Percentiles rank a stretch among this genome's conserved stretches.
phyloP scores from a whole-genome alignment of 30 jellyfish, hydroid and myxozoan genomes.

The Phacellophora camtschatica region DNA sequence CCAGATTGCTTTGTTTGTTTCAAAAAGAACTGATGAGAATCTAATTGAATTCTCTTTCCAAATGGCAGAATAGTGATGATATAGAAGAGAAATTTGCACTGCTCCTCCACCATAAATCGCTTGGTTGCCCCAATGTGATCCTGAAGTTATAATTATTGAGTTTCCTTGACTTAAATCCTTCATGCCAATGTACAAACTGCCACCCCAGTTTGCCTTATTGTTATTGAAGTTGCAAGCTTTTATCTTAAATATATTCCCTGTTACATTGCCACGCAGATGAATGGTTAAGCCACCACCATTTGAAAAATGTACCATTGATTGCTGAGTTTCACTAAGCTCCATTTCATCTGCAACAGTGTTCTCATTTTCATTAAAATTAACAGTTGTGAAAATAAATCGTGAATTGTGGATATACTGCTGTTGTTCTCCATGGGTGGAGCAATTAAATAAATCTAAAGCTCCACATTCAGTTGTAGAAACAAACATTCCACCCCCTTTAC shows the following conservation, averaged over 20 bases:
- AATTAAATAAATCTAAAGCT: constrained; percentile 53
- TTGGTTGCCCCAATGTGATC: constrained; percentile 15
- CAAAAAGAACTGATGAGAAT: constrained; percentile 1
- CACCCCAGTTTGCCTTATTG: constrained; percentile 87
- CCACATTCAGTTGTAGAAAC: constrained; percentile 70
- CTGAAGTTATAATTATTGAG: not conserved
- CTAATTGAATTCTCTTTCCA: constrained; percentile 6
- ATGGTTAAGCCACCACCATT: constrained; percentile 70
- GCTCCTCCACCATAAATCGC: constrained; percentile 87
- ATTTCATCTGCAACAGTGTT: not conserved
- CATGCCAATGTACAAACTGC: constrained; percentile 46
- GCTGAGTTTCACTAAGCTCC: not conserved
- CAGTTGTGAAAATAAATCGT: not conserved
- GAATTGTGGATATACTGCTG: constrained; percentile 50
- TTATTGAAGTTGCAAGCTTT: constrained; percentile 16
- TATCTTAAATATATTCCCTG: constrained; percentile 14
- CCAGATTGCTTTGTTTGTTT: constrained; percentile 63
- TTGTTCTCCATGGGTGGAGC: constrained; percentile 54
- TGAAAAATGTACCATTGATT: not conserved
- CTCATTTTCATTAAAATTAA: constrained; percentile 5
- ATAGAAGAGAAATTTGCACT: constrained; percentile 22
- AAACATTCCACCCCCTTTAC: constrained; percentile 60
- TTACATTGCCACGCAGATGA: constrained; percentile 41
- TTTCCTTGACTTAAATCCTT: constrained; percentile 23
- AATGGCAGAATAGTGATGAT: not conserved